These are phyloP conservation scores for Eupithecia abbreviata DNA, from an alignment of 2,888 invertebrate genomes.

Conservation along the genomic window DNA sequence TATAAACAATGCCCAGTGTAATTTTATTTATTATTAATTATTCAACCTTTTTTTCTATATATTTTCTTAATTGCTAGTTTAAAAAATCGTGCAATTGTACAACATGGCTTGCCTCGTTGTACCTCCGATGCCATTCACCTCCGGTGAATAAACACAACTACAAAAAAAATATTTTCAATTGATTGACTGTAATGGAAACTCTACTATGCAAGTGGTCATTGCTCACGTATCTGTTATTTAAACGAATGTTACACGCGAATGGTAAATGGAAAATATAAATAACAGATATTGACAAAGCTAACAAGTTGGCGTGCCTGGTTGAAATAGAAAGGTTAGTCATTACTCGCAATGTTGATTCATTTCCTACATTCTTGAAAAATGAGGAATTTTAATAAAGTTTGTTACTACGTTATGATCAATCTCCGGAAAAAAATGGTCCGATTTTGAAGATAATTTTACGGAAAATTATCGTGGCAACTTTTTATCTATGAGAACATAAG, in stretches of 20 bases:
- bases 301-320: constrained; percentile 31
- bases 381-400: neutral
- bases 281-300: constrained; percentile 41
- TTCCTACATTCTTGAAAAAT: constrained; percentile 9
- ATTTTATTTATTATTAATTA: too few species aligned
- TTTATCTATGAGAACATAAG: neutral
- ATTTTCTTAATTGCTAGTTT: too few species aligned
- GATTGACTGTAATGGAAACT: constrained; percentile 7
- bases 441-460: neutral
- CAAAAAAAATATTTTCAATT: neutral
- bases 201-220: constrained; percentile 18
- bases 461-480: neutral
- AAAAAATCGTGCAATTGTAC: too few species aligned
- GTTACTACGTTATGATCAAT: neutral
- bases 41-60: too few species aligned
- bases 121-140: too few species aligned
- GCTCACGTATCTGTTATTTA: constrained; percentile 33
- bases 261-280: constrained; percentile 41
- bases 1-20: too few species aligned
- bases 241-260: constrained; percentile 36
- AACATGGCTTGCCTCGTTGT: too few species aligned
- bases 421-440: neutral
- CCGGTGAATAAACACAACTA: too few species aligned
- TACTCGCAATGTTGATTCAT: neutral
- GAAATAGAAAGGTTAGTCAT: constrained; percentile 36